Evolutionary conservation across 2,888 invertebrate species (phyloP), one percentile per base, ranked within the genome.

Genomic region (Phyllotreta cruciferae): DNA sequence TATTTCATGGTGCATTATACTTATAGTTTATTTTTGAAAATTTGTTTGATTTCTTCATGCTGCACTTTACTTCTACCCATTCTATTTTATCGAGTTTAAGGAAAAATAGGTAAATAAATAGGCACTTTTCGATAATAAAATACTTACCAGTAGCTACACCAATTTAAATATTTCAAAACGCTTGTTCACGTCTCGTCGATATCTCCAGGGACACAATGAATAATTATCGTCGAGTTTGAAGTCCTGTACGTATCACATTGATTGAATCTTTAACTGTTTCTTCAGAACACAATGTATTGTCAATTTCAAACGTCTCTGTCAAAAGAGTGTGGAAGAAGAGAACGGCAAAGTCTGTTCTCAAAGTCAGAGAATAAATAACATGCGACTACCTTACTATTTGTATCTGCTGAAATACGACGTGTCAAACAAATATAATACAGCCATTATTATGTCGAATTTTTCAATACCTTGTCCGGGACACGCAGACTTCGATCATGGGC

Each of bases 361-460:
- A 7, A 24, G 13, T 53, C 52, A 60, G 53, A 42, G 52, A 60
- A 52, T 60, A 60, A 60, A 60, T 52, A 60, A 60, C 60, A 36
- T 9, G 52, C 50, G 56, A 52, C 14, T 36, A 13, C 52, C 37
- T 53, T 37, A 56, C 66, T 55, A 66, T 68, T 67, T 67, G 67
- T 67, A 63, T 45, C 55, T 60, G 9, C 39, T 64, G 52, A 65
- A 69, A 70, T 65, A 66, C 64, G 58, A 67, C 66, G 56, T 62
- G 68, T 71, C 71, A 70, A 68, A 71, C 66, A 69, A 67, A 65
- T 67, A 66, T 66, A 69, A 70, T 68, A 64, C 50, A 60, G 66
- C 62, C 63, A 63, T 69, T 66, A 68, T 66, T 57, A 62, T 57
- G 54, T 58, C 61, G 61, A 54, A 66, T 63, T 62, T 65, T 65